Evolutionary conservation across 2,888 invertebrate species (phyloP).

Genomic region (Dynastes maya): DNA sequence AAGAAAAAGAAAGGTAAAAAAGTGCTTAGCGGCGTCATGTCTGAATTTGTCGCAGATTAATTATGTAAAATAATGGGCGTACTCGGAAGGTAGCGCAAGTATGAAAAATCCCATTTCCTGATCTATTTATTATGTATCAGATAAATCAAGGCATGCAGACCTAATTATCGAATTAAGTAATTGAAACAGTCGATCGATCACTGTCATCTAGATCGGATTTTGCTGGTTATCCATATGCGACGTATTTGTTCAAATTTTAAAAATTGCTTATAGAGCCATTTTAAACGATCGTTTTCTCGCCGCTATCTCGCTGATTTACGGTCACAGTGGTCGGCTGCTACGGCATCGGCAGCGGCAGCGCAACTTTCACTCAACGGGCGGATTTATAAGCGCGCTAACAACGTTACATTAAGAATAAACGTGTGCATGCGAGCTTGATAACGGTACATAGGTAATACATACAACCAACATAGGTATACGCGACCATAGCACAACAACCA

Average conservation of each 20-base stretch:
- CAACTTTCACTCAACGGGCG: slow-evolving; percentile 44
- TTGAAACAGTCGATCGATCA: slow-evolving; percentile 24
- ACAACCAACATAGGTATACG: not conserved
- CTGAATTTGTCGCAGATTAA: too few relatives aligned
- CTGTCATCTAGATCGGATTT: slow-evolving; percentile 24
- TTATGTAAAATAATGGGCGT: too few relatives aligned
- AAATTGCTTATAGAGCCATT: slow-evolving; percentile 22
- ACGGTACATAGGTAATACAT: slow-evolving; percentile 28
- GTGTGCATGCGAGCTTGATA: slow-evolving; percentile 37
- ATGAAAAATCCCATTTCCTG: not conserved
- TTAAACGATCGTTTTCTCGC: slow-evolving; percentile 29
- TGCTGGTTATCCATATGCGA: slow-evolving; percentile 14
- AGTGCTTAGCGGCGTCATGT: too few relatives aligned
- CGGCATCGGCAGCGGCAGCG: slow-evolving; percentile 1
- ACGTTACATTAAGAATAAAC: slow-evolving; percentile 38
- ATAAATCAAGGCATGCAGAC: slow-evolving; percentile 8
- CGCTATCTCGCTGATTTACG: slow-evolving; percentile 33
- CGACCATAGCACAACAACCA: slow-evolving; percentile 26
- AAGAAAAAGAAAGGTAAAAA: too few relatives aligned
- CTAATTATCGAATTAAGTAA: slow-evolving; percentile 17
- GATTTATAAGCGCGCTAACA: slow-evolving; percentile 42
- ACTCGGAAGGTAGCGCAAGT: not conserved
- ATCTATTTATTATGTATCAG: not conserved
- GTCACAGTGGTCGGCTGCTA: slow-evolving; percentile 15
- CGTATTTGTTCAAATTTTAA: slow-evolving; percentile 25